Base-by-base conservation (phyloP, 2,113 vertebrate species). In the Synodontis membranacea region DNA sequence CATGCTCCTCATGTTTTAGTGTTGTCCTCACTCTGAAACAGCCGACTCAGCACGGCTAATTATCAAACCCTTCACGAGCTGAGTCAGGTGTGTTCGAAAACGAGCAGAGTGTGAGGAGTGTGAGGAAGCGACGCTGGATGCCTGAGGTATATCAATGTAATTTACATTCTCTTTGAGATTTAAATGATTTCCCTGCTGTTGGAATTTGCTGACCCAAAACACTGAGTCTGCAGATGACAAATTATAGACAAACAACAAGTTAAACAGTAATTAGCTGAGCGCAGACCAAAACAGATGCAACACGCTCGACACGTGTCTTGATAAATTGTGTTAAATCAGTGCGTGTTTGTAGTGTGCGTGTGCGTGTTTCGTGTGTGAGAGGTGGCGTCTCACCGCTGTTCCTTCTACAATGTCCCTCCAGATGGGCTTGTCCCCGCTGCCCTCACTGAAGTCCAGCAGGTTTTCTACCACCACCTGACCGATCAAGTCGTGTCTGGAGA, bases 381-480 rank as follows among this genome's bases (percentile, higher is more conserved):
- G 34, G 28, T 31, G 42, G 4, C 10, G 76, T 91, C 96, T 96
- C 92, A 98, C 97, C 93, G 96, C 96, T 9, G 95, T 96, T 1
- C 95, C 97, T 91, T 98, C 97, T 89, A 97, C 91, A 66, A 98
- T 97, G 94, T 98, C 96, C 93, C 97, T 95, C 97, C 97, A 98
- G 31, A 98, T 94, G 0, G 97, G 97, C 23, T 96, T 95, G 85
- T 97, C 97, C 0, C 95, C 96, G 66, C 95, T 96, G 91, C 96
- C 95, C 93, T 98, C 97, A 0, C 97, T 97, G 93, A 96, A 96
- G 93, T 98, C 97, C 93, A 98, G 95, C 91, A 98, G 95, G 94
- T 98, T 98, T 91, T 98, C 97, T 93, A 98, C 95, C 91, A 98
- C 96, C 84, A 97, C 97, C 93, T 98, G 97, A 50, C 97, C 97